phyloP scores from a whole-genome alignment of 2,888 invertebrate species.

The Catonia carolina region DNA sequence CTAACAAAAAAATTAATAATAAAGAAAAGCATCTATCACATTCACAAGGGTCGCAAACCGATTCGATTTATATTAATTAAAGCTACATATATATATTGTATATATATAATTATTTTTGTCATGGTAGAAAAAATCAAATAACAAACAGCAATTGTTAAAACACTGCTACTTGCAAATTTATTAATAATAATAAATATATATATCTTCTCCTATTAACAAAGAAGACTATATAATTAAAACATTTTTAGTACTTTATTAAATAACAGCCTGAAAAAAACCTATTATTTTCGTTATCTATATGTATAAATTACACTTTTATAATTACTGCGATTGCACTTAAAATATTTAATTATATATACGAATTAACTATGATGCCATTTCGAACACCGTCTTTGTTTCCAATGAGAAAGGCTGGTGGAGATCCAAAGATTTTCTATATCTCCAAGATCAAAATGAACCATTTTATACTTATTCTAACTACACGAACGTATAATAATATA shows the following conservation, averaged over 20 bases:
- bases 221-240: slow-evolving; percentile 21
- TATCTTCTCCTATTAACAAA: slow-evolving; percentile 12
- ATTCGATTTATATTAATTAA: slow-evolving; percentile 2
- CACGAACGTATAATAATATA: slow-evolving; percentile 17
- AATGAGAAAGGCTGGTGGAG: slow-evolving; percentile 38
- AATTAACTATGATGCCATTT: slow-evolving; percentile 23
- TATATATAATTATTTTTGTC: slow-evolving; percentile 24
- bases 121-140: slow-evolving; percentile 24
- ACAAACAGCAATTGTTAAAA: slow-evolving; percentile 7
- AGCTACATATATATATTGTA: slow-evolving; percentile 19
- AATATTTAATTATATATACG: too few relatives aligned
- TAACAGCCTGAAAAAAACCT: slow-evolving; percentile 22
- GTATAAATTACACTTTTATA: slow-evolving; percentile 20
- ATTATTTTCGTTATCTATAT: slow-evolving; percentile 22
- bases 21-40: slow-evolving; percentile 32
- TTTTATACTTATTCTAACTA: slow-evolving; percentile 30
- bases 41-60: slow-evolving; percentile 37
- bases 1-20: slow-evolving; percentile 24
- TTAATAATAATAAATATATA: slow-evolving; percentile 13
- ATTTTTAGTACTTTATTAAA: slow-evolving; percentile 18
- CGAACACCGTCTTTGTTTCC: slow-evolving; percentile 25
- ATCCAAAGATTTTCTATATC: slow-evolving; percentile 19
- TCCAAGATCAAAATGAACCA: slow-evolving; percentile 30
- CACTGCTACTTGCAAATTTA: slow-evolving; percentile 16
- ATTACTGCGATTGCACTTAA: slow-evolving; percentile 20